Percentiles rank a stretch among this genome's conserved stretches.
phyloP scores from a whole-genome alignment of 2,113 vertebrate species.

The Callipepla squamata region DNA sequence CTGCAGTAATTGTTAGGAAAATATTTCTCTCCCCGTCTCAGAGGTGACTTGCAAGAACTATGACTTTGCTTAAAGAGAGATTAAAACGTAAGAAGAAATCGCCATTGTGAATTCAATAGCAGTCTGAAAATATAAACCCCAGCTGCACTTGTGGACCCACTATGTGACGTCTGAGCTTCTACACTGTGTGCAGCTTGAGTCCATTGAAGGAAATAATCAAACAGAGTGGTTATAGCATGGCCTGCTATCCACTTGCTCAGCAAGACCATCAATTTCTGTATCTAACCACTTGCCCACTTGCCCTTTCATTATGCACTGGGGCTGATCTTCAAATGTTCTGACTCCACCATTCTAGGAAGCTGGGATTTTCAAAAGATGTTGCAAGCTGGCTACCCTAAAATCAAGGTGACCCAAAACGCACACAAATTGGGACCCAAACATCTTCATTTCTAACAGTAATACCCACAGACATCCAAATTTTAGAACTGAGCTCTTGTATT shows the following conservation, averaged over 20 bases:
- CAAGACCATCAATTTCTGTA: background rate
- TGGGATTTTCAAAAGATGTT: background rate
- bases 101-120: background rate
- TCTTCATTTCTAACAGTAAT: background rate
- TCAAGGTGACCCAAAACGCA: slow-evolving; percentile 21
- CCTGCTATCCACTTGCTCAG: background rate
- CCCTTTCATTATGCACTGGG: background rate
- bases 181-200: background rate
- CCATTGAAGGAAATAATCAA: background rate
- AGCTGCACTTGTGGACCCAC: background rate
- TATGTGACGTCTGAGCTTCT: background rate
- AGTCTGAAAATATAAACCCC: background rate
- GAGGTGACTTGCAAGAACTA: slow-evolving; percentile 36
- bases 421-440: background rate
- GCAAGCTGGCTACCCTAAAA: slow-evolving; percentile 7
- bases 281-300: background rate
- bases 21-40: slow-evolving; percentile 33
- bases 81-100: slow-evolving; percentile 20
- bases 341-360: background rate
- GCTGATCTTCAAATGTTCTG: background rate
- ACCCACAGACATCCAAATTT: background rate
- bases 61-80: slow-evolving; percentile 50
- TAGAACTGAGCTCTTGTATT: background rate
- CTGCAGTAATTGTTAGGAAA: slow-evolving; percentile 53
- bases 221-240: background rate